Evolutionary conservation across 2,888 invertebrate genomes (phyloP), one percentile per base, ranked within the genome.

Genomic region (Nemotelus nigrinus): DNA sequence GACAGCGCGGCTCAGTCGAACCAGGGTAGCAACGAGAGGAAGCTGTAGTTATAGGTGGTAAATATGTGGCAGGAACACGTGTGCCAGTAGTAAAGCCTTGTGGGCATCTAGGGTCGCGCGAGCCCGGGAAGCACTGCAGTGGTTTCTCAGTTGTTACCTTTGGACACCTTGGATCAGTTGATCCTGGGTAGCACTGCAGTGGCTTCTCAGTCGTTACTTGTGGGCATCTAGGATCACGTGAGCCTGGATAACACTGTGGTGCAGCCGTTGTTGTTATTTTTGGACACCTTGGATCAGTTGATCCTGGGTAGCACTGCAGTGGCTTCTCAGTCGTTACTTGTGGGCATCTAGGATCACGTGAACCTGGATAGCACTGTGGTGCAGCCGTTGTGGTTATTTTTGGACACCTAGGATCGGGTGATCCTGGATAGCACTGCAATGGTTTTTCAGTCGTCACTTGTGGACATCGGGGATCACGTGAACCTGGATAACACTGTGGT

Each of bases 71-170:
- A 1, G 39, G 57, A 5, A 5, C 65, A 41, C 80, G 70, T 50
- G 79, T 63, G 2, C n/a, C n/a, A 10, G 72, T 39, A 60, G 8
- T 63, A 39, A 83, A 78, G 10, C 83, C 85, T 47, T 84, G 82
- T 47, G 85, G 84, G 76, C 86, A 86, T 45, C 85, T 81, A 1
- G 85, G 84, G 79, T 86, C 86, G 2, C 67, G 76, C 6, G 84
- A 84, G 8, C 86, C 87, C 2, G 86, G 87, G 71, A 82, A 88
- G 67, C 87, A 87, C 0, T 80, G 78, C 0, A 84, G 84, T 10
- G 75, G 65, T 58, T 81, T 50, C 39, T 81, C 78, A 70, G 80
- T 82, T 77, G 79, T 53, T 50, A 77, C 78, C 76, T 79, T 79
- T 3, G 83, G 83, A 77, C 86, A 86, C 76, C 84, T 82, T 6